Base-by-base conservation (phyloP, 2,888 invertebrate genomes). In the Plebejus argus region DNA sequence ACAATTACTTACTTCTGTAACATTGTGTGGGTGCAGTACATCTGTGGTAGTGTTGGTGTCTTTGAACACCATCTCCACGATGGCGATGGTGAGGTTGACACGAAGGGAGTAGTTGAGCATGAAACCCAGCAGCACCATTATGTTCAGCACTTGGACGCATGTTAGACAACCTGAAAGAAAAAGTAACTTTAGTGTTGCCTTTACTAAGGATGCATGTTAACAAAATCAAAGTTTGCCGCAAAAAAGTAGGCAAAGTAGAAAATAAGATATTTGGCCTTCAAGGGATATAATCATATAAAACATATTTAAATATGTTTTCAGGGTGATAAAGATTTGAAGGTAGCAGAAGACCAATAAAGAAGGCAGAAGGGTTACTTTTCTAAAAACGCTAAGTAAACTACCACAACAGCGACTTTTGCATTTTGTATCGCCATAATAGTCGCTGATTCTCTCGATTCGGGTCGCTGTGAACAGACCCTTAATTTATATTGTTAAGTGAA, bases 81-180 rank as follows among this genome's bases (percentile, higher is more conserved):
- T 97, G 80, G 98, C 97, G 81, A 98, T 97, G 79, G 97, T 98
- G 77, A 98, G 94, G 92, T 98, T 98, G 78, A 98, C 97, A 76
- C 98, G 95, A 53, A 98, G 92, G 90, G 98, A 97, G 95, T 98
- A 98, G 93, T 98, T 98, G 93, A 98, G 95, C 97, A 98, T 97
- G 92, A 98, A 98, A 80, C 98, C 98, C 81, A 97, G 93, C 82
- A 98, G 96, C 78, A 98, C 97, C 96, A 98, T 97, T 79, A 97
- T 94, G 92, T 97, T 97, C 82, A 98, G 90, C 77, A 97, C 96
- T 94, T 96, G 97, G 76, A 97, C 96, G 90, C 98, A 98, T 95
- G 96, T 95, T 90, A 97, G 89, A 82, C 95, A 92, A 90, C 95
- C 97, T 97, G 94, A 5, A 94, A 95, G 82, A 87, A 74, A 23